Evolutionary conservation across 2,113 vertebrate genomes (phyloP).

Genomic region (Ctenomys sociabilis): DNA sequence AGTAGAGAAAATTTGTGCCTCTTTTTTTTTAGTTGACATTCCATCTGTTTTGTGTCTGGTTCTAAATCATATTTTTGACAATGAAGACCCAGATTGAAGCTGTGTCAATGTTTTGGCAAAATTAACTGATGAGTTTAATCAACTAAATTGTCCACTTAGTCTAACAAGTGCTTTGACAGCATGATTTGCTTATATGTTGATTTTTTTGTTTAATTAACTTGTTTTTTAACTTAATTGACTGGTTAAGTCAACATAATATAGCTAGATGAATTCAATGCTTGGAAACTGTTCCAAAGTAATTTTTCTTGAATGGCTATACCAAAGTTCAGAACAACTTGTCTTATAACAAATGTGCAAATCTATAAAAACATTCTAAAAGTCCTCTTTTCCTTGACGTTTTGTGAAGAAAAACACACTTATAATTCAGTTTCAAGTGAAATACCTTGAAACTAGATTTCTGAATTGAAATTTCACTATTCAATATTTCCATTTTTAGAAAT

Average conservation of each 20-base stretch:
- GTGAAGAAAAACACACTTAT: background rate
- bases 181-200: constrained; percentile 43
- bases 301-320: background rate
- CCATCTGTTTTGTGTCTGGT: background rate
- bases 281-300: background rate
- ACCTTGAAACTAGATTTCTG: background rate
- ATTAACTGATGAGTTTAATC: constrained; percentile 70
- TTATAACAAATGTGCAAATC: background rate
- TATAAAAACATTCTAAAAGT: background rate
- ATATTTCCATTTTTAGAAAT: background rate
- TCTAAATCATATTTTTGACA: constrained; percentile 64
- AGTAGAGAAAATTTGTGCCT: background rate
- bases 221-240: constrained; percentile 36
- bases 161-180: constrained; percentile 39
- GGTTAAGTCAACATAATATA: constrained; percentile 11
- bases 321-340: background rate
- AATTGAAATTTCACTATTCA: background rate
- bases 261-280: background rate
- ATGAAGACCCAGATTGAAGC: constrained; percentile 51
- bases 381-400: background rate
- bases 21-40: constrained; percentile 18
- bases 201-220: constrained; percentile 53
- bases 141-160: constrained; percentile 66
- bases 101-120: constrained; percentile 59
- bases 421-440: background rate